These are phyloP conservation scores for Carettochelys insculpta DNA, from an alignment of 2,113 vertebrate genomes.

Conservation along the genomic window DNA sequence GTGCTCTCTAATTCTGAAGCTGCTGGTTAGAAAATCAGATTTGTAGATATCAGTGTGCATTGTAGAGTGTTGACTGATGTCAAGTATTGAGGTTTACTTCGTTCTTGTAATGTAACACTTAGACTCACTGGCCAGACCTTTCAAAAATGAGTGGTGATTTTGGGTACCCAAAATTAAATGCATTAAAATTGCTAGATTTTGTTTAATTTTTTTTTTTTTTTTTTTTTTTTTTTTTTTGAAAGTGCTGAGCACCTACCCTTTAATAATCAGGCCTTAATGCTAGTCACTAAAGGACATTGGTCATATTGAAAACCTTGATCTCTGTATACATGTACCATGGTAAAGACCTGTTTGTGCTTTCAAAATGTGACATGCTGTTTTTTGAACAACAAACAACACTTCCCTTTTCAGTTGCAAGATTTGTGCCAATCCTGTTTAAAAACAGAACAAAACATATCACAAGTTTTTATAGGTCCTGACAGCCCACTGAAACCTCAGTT, in stretches of 20 bases:
- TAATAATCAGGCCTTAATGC: neutral
- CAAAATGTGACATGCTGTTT: neutral
- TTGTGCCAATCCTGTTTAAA: neutral
- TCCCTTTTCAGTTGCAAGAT: neutral
- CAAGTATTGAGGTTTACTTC: neutral
- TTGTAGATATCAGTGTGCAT: neutral
- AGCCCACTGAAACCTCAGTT: neutral
- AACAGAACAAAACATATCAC: no score
- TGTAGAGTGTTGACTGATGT: neutral
- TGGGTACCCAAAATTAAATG: neutral
- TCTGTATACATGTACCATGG: neutral
- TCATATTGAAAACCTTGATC: neutral
- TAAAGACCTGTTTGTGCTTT: neutral
- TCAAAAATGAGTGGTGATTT: neutral
- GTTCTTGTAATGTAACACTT: neutral
- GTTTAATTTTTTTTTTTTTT: no score
- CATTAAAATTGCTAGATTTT: neutral
- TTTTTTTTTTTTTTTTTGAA: no score
- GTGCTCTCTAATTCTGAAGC: neutral
- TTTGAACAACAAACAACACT: neutral
- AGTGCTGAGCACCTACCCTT: neutral
- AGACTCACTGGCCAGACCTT: neutral
- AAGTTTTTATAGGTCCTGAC: neutral
- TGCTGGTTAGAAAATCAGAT: neutral
- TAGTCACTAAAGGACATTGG: accelerated